Conservation (phyloP, 2,113 vertebrate genomes). For the Rattus norvegicus region GRCr8 NC_086033.1:11336501-11337000, state of each 20-base stretch:
- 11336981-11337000: slow-evolving; percentile 94
- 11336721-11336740: slow-evolving; percentile 91
- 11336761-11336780: slow-evolving; percentile 91
- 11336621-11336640: slow-evolving; percentile 74
- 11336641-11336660: slow-evolving; percentile 77
- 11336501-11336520: slow-evolving; percentile 92
- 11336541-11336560: slow-evolving; percentile 80
- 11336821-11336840: slow-evolving; percentile 92
- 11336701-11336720: slow-evolving; percentile 88
- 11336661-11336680: slow-evolving; percentile 84
- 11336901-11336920: slow-evolving; percentile 88
- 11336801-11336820: slow-evolving; percentile 93
- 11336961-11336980: slow-evolving; percentile 94
- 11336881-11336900: slow-evolving; percentile 90
- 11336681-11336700: slow-evolving; percentile 84
- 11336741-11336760: slow-evolving; percentile 92
- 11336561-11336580: slow-evolving; percentile 80
- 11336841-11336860: slow-evolving; percentile 98
- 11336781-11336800: slow-evolving; percentile 95
- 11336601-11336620: slow-evolving; percentile 68
- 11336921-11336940: slow-evolving; percentile 96
- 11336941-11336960: slow-evolving; percentile 95
- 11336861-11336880: slow-evolving; percentile 91
- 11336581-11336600: slow-evolving; percentile 69
- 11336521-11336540: slow-evolving; percentile 87